A percentile compares a stretch with the other conserved stretches of the same genome.
Evolutionary conservation across 2,888 invertebrate genomes (phyloP).

Genomic region (Anoncus sp.): DNA sequence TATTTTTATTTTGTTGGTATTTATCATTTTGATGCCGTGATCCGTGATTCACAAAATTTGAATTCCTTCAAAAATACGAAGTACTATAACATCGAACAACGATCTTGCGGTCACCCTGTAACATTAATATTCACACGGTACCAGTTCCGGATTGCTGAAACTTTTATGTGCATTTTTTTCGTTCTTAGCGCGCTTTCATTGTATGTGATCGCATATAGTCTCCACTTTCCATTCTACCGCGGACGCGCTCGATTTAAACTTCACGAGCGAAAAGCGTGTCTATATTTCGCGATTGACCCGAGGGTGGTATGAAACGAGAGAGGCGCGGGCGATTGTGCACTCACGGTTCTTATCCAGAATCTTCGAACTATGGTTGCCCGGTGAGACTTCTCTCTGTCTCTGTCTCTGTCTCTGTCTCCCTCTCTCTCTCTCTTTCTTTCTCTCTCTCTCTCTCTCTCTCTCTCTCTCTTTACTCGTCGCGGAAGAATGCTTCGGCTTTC

Average conservation of each 20-base stretch:
- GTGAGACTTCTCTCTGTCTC: constrained; percentile 50
- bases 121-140: constrained; percentile 10
- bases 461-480: constrained; percentile 61
- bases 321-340: constrained; percentile 65
- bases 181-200: constrained; percentile 33
- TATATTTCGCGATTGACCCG: constrained; percentile 62
- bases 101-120: no score
- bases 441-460: constrained; percentile 16
- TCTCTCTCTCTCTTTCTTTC: constrained; percentile 50
- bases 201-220: constrained; percentile 18
- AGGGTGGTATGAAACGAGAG: constrained; percentile 57
- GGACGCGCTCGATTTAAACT: constrained; percentile 49
- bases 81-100: no score
- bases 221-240: constrained; percentile 54
- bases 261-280: constrained; percentile 40
- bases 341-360: constrained; percentile 65
- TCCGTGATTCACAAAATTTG: no score
- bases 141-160: constrained; percentile 13
- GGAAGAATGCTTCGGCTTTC: constrained; percentile 76
- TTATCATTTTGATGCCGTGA: no score
- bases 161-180: constrained; percentile 11
- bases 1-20: no score
- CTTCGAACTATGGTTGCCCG: constrained; percentile 50
- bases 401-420: constrained; percentile 42
- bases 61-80: no score